Percentiles rank a stretch among this genome's conserved stretches.
These are phyloP conservation scores for Isaurus tuberculatus DNA, from an alignment of 92 coral and sea anemone species.

Conservation along the genomic window DNA sequence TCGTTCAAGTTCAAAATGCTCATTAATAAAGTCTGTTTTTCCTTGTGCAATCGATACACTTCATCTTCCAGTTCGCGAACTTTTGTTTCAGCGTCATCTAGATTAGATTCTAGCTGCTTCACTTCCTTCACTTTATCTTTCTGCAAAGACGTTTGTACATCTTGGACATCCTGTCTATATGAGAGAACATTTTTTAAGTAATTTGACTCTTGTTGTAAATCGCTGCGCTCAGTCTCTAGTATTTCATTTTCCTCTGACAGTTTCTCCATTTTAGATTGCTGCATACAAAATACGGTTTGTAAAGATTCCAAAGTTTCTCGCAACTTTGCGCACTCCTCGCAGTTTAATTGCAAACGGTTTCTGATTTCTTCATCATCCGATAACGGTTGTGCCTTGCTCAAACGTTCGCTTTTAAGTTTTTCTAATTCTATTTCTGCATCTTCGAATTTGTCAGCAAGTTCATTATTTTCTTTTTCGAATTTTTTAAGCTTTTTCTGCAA, in stretches of 20 bases:
- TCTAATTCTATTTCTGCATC: constrained; percentile 26
- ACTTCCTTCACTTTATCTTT: constrained; percentile 68
- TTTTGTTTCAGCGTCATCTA: constrained; percentile 85
- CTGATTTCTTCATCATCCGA: neutral
- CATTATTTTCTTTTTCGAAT: constrained; percentile 36
- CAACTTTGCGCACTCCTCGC: constrained; percentile 67
- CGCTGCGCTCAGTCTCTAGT: constrained; percentile 74
- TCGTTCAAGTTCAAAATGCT: constrained; percentile 75
- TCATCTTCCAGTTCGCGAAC: constrained; percentile 87
- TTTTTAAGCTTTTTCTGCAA: constrained; percentile 44
- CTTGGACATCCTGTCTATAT: constrained; percentile 89
- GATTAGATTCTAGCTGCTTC: constrained; percentile 78
- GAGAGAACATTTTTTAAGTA: constrained; percentile 92
- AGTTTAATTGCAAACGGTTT: constrained; percentile 32
- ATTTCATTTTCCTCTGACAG: constrained; percentile 75
- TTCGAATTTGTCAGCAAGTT: constrained; percentile 28
- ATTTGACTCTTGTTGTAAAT: constrained; percentile 81
- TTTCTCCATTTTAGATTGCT: constrained; percentile 57
- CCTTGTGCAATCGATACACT: constrained; percentile 83
- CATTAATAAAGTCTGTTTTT: constrained; percentile 82
- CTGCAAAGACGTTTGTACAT: constrained; percentile 72
- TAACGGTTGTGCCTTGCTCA: neutral
- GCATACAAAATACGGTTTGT: constrained; percentile 58
- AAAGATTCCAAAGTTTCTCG: constrained; percentile 58
- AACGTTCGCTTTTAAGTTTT: constrained; percentile 19